These are phyloP conservation scores for Synergus itoensis DNA, from an alignment of 2,888 invertebrate genomes.

Conservation along the genomic window DNA sequence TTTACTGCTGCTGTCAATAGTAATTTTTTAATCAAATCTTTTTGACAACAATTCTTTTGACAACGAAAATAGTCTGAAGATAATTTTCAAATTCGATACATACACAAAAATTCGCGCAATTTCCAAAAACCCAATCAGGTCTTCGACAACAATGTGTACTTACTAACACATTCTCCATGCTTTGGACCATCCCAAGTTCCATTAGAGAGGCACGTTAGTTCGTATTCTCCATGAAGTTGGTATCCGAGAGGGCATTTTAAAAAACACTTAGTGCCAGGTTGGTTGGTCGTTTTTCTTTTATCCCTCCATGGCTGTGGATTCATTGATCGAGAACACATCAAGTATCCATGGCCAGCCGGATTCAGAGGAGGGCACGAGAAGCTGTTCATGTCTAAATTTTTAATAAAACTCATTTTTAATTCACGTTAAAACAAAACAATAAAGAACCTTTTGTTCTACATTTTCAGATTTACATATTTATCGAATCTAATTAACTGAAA, in stretches of 20 bases:
- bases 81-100: too few species aligned
- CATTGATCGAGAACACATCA: slow-evolving; percentile 76
- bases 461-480: too few species aligned
- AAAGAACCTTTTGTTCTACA: too few species aligned
- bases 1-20: too few species aligned
- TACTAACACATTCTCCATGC: slow-evolving; percentile 78
- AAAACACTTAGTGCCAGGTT: slow-evolving; percentile 79
- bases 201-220: slow-evolving; percentile 76
- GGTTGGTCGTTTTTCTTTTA: slow-evolving; percentile 68
- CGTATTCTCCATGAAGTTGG: slow-evolving; percentile 77
- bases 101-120: too few species aligned
- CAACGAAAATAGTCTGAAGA: too few species aligned
- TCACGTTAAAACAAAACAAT: too few species aligned
- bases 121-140: too few species aligned
- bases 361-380: slow-evolving; percentile 77
- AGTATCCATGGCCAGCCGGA: slow-evolving; percentile 78
- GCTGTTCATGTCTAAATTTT: slow-evolving; percentile 66
- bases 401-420: neutral
- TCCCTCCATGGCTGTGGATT: slow-evolving; percentile 65
- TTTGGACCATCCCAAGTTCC: slow-evolving; percentile 78
- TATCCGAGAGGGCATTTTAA: slow-evolving; percentile 78
- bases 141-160: slow-evolving; percentile 59
- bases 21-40: too few species aligned
- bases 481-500: too few species aligned
- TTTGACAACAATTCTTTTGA: too few species aligned